Conservation (phyloP, 2,888 invertebrate genomes). For the Troides helena region DNA sequence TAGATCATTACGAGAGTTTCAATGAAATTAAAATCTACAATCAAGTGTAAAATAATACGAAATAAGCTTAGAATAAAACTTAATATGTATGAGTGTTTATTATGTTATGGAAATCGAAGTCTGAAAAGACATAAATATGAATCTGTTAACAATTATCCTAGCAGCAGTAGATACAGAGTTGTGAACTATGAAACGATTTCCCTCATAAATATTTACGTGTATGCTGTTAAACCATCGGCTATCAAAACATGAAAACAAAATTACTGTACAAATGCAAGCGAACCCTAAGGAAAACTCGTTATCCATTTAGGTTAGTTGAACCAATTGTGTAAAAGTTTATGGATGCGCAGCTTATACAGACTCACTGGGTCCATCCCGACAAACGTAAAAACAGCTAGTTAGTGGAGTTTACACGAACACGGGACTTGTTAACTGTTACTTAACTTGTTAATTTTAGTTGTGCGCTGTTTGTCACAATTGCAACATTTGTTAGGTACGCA, state of each 20-base stretch:
- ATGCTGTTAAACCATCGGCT: too few relatives aligned
- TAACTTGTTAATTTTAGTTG: conserved; percentile 73
- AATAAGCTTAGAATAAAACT: too few relatives aligned
- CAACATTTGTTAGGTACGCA: conserved; percentile 40
- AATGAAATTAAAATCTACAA: too few relatives aligned
- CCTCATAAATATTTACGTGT: too few relatives aligned
- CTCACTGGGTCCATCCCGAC: conserved; percentile 32
- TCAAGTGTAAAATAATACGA: too few relatives aligned
- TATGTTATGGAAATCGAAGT: too few relatives aligned
- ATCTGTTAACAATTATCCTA: too few relatives aligned
- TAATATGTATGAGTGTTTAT: too few relatives aligned
- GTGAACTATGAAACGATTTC: too few relatives aligned
- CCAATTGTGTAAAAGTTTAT: conserved; percentile 40
- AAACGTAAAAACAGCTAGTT: conserved; percentile 67
- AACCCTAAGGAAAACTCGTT: conserved; percentile 30
- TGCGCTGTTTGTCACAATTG: conserved; percentile 62
- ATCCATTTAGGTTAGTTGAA: conserved; percentile 35
- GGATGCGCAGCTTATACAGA: conserved; percentile 28
- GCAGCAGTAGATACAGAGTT: too few relatives aligned
- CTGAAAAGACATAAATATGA: too few relatives aligned
- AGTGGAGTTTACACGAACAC: conserved; percentile 70
- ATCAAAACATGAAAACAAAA: not conserved
- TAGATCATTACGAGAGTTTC: too few relatives aligned
- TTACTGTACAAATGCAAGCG: conserved; percentile 21
- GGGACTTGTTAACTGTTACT: conserved; percentile 71